phyloP scores from a whole-genome alignment of 2,113 vertebrate species.

The Chamaetylas fuelleborni region DNA sequence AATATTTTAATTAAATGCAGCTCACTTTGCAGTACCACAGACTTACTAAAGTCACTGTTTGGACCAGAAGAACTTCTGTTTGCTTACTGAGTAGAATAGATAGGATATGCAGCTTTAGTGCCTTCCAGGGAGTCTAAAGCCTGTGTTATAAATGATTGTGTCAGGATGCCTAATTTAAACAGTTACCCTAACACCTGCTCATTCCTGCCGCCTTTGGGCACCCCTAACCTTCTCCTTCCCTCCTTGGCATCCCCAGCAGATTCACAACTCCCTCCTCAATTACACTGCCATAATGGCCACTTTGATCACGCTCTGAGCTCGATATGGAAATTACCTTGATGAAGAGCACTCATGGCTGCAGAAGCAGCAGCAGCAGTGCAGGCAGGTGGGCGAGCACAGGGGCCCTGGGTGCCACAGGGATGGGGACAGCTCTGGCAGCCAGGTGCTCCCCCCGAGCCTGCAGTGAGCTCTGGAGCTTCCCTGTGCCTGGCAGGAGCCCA shows the following conservation, averaged over 20 bases:
- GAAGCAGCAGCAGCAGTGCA: neutral
- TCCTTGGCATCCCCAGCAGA: neutral
- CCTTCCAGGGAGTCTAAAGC: neutral
- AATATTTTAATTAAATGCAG: neutral
- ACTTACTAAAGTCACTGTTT: neutral
- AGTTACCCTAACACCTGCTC: constrained; percentile 55
- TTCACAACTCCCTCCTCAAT: constrained; percentile 38
- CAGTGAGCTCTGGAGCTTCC: neutral
- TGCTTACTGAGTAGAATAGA: neutral
- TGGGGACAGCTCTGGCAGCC: neutral
- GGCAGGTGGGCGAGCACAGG: rapidly evolving
- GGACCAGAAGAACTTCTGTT: neutral
- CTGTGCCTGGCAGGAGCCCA: neutral
- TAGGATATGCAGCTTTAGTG: neutral
- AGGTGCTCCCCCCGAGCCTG: neutral
- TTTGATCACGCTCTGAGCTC: constrained; percentile 8
- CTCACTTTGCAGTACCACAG: neutral
- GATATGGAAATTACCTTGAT: neutral
- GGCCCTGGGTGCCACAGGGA: neutral
- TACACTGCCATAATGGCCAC: neutral
- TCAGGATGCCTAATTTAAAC: constrained; percentile 26
- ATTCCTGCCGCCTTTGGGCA: neutral
- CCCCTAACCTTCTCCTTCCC: constrained; percentile 27
- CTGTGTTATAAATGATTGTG: neutral
- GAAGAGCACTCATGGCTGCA: neutral